These are phyloP conservation scores for Vombatus ursinus DNA, from an alignment of 2,113 vertebrate species.

Conservation along the genomic window DNA sequence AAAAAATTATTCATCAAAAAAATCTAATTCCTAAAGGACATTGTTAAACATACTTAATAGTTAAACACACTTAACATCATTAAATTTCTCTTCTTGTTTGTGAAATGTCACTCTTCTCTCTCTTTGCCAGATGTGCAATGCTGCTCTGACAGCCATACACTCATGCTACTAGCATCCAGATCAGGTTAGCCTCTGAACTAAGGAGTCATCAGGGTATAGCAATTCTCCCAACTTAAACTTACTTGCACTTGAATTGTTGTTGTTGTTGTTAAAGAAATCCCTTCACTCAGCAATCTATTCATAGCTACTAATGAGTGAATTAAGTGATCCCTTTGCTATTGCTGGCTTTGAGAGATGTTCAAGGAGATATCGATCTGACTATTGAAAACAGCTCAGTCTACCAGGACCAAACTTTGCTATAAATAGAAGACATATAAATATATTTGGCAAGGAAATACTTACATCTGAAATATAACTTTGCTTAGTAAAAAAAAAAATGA, in stretches of 20 bases:
- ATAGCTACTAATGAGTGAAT: constrained; percentile 21
- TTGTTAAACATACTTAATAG: not conserved
- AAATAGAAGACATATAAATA: constrained; percentile 51
- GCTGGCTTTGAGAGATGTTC: constrained; percentile 6
- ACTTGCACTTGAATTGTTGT: not conserved
- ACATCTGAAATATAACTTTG: constrained; percentile 14
- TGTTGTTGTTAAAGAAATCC: constrained; percentile 26
- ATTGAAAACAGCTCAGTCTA: constrained; percentile 31
- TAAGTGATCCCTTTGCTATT: not conserved
- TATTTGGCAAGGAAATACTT: constrained; percentile 41
- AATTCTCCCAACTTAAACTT: not conserved
- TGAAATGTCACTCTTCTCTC: not conserved
- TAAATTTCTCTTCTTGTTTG: not conserved
- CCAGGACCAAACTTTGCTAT: constrained; percentile 42
- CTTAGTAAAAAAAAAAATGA: constrained; percentile 10
- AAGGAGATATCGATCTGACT: constrained; percentile 60
- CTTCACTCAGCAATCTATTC: not conserved
- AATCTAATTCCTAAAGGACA: constrained; percentile 10
- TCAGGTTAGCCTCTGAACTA: not conserved
- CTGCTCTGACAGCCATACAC: not conserved
- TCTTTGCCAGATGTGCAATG: not conserved
- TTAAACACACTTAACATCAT: not conserved
- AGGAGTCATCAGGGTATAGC: not conserved
- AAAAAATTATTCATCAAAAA: not conserved
- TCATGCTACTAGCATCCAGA: not conserved